Evolutionary conservation across 2,888 invertebrate genomes (phyloP), one percentile per base, ranked within the genome.

Genomic region (Pemphredon lugubris): DNA sequence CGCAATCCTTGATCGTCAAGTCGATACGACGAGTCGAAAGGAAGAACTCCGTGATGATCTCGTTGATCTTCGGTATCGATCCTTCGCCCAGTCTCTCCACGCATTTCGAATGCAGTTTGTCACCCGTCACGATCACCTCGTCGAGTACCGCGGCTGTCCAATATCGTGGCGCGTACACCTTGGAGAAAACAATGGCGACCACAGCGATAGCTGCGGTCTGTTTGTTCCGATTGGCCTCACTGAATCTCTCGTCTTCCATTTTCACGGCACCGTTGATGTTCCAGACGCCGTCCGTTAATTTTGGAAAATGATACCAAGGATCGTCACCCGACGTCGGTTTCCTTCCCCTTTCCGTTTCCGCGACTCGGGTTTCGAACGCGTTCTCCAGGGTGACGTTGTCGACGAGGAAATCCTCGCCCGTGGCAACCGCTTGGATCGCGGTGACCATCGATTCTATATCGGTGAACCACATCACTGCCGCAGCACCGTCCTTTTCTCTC

Each of bases 1-100:
- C 85, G 48, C 89, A 87, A 26, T 89, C 89, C n/a, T 81, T 81
- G 18, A 89, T 66, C 2, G 70, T 76, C 21, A 88, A 57, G 39
- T 83, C 80, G 16, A 89, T 86, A 2, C 86, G 75, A 2, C 88
- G 83, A 32, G 83, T 82, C 0, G 88, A 83, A 2, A 89, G 60
- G 42, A 88, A 87, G 16, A 89, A 86, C 63, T 88, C 88, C 2
- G 71, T 83, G 7, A 86, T 81, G 23, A 89, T 81, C 30, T 88
- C 84, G 23, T 81, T 87, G 0, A 87, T 68, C 16, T 72, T 74
- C 0, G 76, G 85, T 4, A 72, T 48, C 0, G 58, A 42, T 1
- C 63, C 61, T 4, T 45, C 51, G 0, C 83, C 87, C 0, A 87
- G 64, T 11, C 85, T 79, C 0, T 69, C 77, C 0, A 82, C 77